Evolutionary conservation across 2,888 invertebrate genomes (phyloP), one percentile per base, ranked within the genome.

Genomic region (Eumerus sabulonum): DNA sequence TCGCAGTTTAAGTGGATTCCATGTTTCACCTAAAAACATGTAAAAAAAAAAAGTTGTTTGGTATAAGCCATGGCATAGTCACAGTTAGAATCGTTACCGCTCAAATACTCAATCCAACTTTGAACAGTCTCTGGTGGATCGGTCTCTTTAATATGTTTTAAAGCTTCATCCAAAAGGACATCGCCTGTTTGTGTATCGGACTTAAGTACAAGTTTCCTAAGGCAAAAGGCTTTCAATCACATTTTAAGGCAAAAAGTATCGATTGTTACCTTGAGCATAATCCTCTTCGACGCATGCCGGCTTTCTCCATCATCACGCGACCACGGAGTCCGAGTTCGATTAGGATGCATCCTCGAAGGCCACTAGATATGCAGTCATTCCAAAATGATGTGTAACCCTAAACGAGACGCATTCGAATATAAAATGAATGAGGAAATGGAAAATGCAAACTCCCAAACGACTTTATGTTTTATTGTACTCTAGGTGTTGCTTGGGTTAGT

Each of bases 361-460:
- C 99, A 86, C 98, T 98, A 84, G 99, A 99, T 92, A 99, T 99
- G 91, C 99, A 99, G 90, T 99, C 99, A 90, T 99, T 99, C 99
- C 99, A 99, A 91, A 99, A 99, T 67, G 99, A 99, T 87, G 98
- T 98, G 91, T 98, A 98, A 82, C 98, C 98, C 97, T 98, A 27
- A 11, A 53, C n/a, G n/a, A n/a, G 59, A 14, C 9, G 36, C 11
- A n/a, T 14, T 11, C 27, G 27, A 27, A 27, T 4, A 27, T 7
- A 27, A 27, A 27, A 4, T 27, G 7, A 27, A 4, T 27, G 7
- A 27, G 7, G 27, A 7, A 27, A 27, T 27, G 27, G 27, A 27
- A 27, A 27, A 27, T 27, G 27, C 27, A 7, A 2, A 7, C 27
- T 27, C 27, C n/a, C n/a, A n/a, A n/a, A n/a, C n/a, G n/a, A n/a